phyloP scores from a whole-genome alignment of 2,797 vertebrate species.

The Pseudochirops corinnae region DNA sequence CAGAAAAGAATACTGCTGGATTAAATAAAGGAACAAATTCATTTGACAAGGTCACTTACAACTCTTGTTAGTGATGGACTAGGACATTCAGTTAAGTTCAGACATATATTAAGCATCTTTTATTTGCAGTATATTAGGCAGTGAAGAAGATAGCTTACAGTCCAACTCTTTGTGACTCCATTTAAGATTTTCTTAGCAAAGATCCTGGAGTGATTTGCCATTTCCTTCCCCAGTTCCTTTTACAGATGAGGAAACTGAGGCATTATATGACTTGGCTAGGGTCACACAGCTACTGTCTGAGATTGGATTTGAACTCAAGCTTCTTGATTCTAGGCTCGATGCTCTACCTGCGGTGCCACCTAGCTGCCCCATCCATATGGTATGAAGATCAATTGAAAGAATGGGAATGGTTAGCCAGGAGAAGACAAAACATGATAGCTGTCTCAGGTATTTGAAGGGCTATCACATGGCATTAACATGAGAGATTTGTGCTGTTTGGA shows the following conservation, averaged over 20 bases:
- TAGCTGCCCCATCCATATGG: not conserved
- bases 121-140: slow-evolving; percentile 6
- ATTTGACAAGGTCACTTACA: not conserved
- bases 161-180: not conserved
- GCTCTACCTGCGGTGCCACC: not conserved
- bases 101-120: slow-evolving; percentile 19
- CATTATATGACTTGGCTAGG: not conserved
- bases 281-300: not conserved
- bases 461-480: not conserved
- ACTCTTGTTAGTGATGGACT: not conserved
- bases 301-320: not conserved
- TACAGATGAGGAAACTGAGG: not conserved
- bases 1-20: not conserved
- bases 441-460: not conserved
- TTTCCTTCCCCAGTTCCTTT: not conserved
- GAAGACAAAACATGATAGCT: not conserved
- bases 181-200: not conserved
- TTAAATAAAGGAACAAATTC: slow-evolving; percentile 25
- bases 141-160: not conserved
- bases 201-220: not conserved
- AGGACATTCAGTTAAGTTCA: not conserved
- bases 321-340: not conserved
- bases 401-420: not conserved
- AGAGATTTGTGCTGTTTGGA: not conserved
- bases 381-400: not conserved